These are phyloP conservation scores for Adela reaumurella DNA, from an alignment of 2,888 invertebrate species.

Conservation along the genomic window DNA sequence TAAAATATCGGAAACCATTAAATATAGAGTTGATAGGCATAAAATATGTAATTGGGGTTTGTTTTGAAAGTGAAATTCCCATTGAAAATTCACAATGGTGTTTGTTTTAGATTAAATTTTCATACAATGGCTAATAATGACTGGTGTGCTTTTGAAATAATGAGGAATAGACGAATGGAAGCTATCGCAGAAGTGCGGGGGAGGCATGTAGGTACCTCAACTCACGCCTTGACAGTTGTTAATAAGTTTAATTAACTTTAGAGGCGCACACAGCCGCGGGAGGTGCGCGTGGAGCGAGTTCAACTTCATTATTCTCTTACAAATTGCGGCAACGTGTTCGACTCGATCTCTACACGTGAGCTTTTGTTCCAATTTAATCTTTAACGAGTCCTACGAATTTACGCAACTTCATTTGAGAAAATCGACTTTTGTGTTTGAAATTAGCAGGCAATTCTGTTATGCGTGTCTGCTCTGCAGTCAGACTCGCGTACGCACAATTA, in stretches of 20 bases:
- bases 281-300: constrained; percentile 25
- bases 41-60: not conserved
- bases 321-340: constrained; percentile 52
- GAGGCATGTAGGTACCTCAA: not conserved
- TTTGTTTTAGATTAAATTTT: not conserved
- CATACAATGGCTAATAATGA: not conserved
- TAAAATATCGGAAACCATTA: no score
- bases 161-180: not conserved
- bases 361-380: constrained; percentile 47
- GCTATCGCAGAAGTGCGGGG: not conserved
- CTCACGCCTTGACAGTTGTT: constrained; percentile 22
- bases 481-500: no score
- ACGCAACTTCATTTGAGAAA: no score
- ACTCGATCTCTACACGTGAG: constrained; percentile 45
- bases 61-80: not conserved
- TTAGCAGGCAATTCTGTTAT: no score
- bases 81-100: not conserved
- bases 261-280: constrained; percentile 27
- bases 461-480: no score
- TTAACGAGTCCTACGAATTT: not conserved
- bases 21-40: not conserved
- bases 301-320: constrained; percentile 50
- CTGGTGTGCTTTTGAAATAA: not conserved
- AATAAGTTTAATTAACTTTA: constrained; percentile 45
- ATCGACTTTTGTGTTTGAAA: no score